Evolutionary conservation across 1,140 invertebrate species (phyloP), one percentile per base, ranked within the genome.

Genomic region (Grapholita molesta): DNA sequence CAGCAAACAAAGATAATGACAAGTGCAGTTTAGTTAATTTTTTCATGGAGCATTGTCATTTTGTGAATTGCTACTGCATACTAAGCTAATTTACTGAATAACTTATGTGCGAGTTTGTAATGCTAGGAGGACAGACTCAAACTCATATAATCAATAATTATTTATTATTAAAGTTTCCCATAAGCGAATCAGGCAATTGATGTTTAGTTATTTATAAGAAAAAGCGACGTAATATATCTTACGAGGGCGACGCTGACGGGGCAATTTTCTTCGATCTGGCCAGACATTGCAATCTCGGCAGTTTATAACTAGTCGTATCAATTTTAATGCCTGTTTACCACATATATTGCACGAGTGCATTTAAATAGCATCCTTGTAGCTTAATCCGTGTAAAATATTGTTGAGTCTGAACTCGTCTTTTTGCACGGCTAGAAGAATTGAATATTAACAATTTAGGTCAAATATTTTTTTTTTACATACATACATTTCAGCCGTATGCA

Each of bases 281-380:
- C 7, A 48, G 42, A 48, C 42, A n/a, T 21, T 48, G 55, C 55
- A 61, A 61, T 28, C 55, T 25, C 55, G n/a, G 55, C 55, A 2
- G 23, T 18, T 61, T 61, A 61, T 28, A 61, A 32, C 55, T 61
- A 30, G 25, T 30, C 55, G 28, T 61, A 61, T 61, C 30, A 61
- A 61, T 61, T 61, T 61, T 61, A 48, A 61, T 61, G 55, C 25
- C 24, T 61, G 55, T 21, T 28, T 61, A 61, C 24, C 55, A 61
- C 55, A 30, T 61, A 61, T 28, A 61, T 30, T 61, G 55, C 24
- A 61, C 55, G 55, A 25, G 32, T 61, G 24, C 55, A 15, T 18
- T n/a, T n/a, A n/a, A n/a, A n/a, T 18, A 2, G 15, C 42, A 21
- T 18, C 42, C 42, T 18, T 6, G 7, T 18, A 48, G 18, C 7